These are phyloP conservation scores for Chlorops oryzae DNA, from an alignment of 1,140 invertebrate genomes.

Conservation along the genomic window DNA sequence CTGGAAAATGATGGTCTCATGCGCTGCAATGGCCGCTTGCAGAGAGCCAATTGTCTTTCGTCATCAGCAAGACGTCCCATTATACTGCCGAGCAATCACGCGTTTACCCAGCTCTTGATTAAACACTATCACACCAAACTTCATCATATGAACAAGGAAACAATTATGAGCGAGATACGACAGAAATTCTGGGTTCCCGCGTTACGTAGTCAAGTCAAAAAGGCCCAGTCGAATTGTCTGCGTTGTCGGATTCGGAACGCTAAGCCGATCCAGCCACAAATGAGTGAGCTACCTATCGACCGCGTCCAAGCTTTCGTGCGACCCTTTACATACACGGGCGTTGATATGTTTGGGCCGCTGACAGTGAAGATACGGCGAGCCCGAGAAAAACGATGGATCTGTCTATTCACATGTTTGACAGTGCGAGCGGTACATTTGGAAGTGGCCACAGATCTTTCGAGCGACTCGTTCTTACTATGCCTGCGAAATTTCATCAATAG, in stretches of 20 bases:
- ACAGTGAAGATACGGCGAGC: slow-evolving; percentile 14
- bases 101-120: background rate
- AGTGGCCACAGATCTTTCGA: slow-evolving; percentile 10
- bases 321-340: slow-evolving; percentile 11
- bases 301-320: background rate
- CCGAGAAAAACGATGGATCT: slow-evolving; percentile 23
- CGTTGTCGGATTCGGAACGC: slow-evolving; percentile 1
- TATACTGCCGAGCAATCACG: background rate
- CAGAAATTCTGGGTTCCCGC: background rate
- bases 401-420: slow-evolving; percentile 21
- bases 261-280: slow-evolving; percentile 8
- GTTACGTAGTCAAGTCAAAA: slow-evolving; percentile 20
- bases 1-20: background rate
- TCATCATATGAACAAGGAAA: background rate
- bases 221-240: slow-evolving; percentile 17
- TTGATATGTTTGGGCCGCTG: slow-evolving; percentile 13
- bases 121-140: background rate
- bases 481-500: slow-evolving; percentile 21
- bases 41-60: background rate
- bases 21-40: background rate
- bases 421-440: slow-evolving; percentile 21
- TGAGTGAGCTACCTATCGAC: background rate
- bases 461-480: slow-evolving; percentile 13
- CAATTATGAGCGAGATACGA: background rate
- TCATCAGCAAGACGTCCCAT: background rate